Conservation (phyloP, 92 coral and sea anemone genomes). For the Palythoa caribaeorum region DNA sequence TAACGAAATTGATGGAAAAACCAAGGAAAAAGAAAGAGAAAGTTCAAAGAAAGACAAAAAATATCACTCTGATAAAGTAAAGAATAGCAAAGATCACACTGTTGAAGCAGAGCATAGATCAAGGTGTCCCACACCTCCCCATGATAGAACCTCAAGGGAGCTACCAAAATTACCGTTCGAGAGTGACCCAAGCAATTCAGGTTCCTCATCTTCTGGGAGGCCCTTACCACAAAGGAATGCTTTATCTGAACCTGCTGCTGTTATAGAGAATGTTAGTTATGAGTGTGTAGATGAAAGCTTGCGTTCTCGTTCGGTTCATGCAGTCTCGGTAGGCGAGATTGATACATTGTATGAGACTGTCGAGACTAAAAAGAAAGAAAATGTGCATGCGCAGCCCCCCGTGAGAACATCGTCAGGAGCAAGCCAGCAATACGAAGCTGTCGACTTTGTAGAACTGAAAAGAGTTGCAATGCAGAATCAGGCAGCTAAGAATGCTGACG, state of each 20-base stretch:
- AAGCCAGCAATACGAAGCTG: conserved; percentile 34
- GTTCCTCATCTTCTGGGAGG: not conserved
- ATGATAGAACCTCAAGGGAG: conserved; percentile 14
- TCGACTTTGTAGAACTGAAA: conserved; percentile 27
- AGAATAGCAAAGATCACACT: not conserved
- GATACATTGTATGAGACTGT: conserved; percentile 33
- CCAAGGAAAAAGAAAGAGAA: conserved; percentile 27
- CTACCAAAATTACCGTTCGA: conserved; percentile 22
- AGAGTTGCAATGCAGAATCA: conserved; percentile 15
- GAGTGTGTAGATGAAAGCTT: not conserved
- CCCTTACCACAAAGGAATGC: not conserved
- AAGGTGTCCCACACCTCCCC: conserved; percentile 30
- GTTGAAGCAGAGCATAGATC: not conserved
- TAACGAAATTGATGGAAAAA: not conserved
- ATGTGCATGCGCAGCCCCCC: not conserved
- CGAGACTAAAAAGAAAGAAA: conserved; percentile 9
- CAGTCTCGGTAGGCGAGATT: not conserved
- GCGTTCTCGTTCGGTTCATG: not conserved
- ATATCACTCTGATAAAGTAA: not conserved
- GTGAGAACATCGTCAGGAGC: not conserved
- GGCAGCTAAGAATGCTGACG: not conserved
- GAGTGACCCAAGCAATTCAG: conserved; percentile 19
- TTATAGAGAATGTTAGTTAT: not conserved
- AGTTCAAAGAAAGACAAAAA: conserved; percentile 2
- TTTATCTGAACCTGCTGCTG: not conserved